Evolutionary conservation across 2,113 vertebrate species (phyloP), one percentile per base, ranked within the genome.

Genomic region (Australoheros scitulus): DNA sequence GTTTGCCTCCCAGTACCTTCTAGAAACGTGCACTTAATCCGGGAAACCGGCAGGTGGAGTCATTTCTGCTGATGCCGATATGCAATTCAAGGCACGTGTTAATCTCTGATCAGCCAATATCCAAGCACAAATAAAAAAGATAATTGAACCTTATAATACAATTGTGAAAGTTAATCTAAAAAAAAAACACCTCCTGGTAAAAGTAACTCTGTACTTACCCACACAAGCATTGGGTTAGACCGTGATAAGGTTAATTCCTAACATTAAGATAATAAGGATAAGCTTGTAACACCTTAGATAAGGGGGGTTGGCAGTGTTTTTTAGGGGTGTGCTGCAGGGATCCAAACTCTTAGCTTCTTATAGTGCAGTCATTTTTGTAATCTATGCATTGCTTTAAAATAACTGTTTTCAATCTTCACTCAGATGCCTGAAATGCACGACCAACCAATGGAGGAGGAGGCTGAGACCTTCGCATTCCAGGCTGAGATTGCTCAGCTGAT

Each of bases 401-500:
- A n/a, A 55, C 36, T 81, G 38, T 70, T 9, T 72, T 24, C 11
- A 1, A 3, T 6, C 36, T 76, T 5, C 80, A n/a, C 56, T 64
- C 70, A 97, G 96, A 97, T 97, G 96, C 95, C 95, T 61, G 96
- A 96, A 86, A 86, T 90, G 57, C 83, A 88, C 0, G 90, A 91
- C 43, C 93, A 95, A 83, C 84, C 90, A 24, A 96, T 96, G 96
- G 96, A 96, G 89, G 96, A 97, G 29, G 96, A 96, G 47, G 81
- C 87, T 1, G 96, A 97, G 92, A 96, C 96, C 61, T 97, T 97
- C 78, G 96, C 96, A 36, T 97, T 97, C 77, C 96, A 97, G 94
- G 96, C 96, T 91, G 96, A 97, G 93, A 97, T 97, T 14, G 96
- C 96, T 90, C 96, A 97, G 93, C 87, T 97, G 47, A 97, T 97